These are phyloP conservation scores for Verasper variegatus DNA, from an alignment of 2,113 vertebrate species.

Conservation along the genomic window DNA sequence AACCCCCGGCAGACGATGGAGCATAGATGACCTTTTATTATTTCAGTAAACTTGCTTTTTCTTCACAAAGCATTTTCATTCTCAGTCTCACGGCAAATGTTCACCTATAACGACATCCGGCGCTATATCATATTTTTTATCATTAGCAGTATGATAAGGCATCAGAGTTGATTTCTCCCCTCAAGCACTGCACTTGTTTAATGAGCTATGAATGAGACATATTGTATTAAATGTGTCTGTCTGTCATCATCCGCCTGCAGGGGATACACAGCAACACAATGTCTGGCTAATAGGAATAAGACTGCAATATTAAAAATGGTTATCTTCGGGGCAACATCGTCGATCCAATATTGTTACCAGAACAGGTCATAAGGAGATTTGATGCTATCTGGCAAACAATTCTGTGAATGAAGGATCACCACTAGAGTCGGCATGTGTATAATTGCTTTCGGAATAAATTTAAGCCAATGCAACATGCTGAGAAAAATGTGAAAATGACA, in stretches of 20 bases:
- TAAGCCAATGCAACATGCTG: neutral
- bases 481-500: neutral
- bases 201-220: constrained; percentile 73
- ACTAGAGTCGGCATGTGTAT: constrained; percentile 29
- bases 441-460: constrained; percentile 7
- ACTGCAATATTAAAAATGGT: constrained; percentile 39
- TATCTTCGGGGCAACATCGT: constrained; percentile 42
- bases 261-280: constrained; percentile 16
- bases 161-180: constrained; percentile 56
- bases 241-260: constrained; percentile 48
- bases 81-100: neutral
- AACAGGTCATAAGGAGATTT: constrained; percentile 22
- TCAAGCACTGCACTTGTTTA: constrained; percentile 51
- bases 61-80: neutral
- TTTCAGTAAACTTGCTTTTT: constrained; percentile 2
- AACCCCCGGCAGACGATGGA: neutral
- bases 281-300: constrained; percentile 51
- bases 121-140: constrained; percentile 30
- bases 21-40: constrained; percentile 25
- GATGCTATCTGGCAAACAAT: constrained; percentile 14
- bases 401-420: constrained; percentile 47
- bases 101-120: constrained; percentile 19
- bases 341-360: constrained; percentile 37
- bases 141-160: constrained; percentile 66
- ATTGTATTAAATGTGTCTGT: constrained; percentile 50